Percentiles rank a stretch among this genome's conserved stretches.
phyloP scores from a whole-genome alignment of 2,888 invertebrate species.

The Flabesymbios commensalis region DNA sequence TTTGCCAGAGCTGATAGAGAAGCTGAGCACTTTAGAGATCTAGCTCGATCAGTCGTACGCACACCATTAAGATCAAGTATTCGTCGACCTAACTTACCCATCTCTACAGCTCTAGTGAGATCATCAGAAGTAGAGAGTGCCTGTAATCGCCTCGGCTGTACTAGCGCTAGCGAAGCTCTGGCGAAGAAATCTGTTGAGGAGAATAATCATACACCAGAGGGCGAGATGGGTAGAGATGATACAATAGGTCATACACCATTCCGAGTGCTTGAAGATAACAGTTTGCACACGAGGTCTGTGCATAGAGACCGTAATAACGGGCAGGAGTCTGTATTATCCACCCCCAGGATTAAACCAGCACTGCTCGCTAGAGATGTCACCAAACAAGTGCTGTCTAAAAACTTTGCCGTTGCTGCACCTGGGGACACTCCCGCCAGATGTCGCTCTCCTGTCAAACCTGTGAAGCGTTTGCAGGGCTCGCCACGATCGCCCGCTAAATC shows the following conservation, averaged over 20 bases:
- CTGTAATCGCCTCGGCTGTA: not conserved
- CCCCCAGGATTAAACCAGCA: no score
- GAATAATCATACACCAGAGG: no score
- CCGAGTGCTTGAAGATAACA: no score
- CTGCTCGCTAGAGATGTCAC: no score
- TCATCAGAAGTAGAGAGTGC: constrained; percentile 22
- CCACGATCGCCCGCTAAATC: constrained; percentile 26
- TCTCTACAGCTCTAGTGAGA: constrained; percentile 44
- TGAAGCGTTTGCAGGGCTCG: constrained; percentile 42
- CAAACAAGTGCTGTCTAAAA: no score
- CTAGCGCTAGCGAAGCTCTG: not conserved
- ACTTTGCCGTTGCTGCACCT: not conserved
- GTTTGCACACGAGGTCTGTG: no score
- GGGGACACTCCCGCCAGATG: not conserved
- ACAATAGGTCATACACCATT: no score
- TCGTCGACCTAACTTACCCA: constrained; percentile 36
- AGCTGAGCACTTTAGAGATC: constrained; percentile 27
- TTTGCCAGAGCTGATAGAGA: constrained; percentile 41
- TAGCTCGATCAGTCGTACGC: constrained; percentile 17
- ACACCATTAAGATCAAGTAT: not conserved
- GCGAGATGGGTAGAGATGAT: no score
- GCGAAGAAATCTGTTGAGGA: no score
- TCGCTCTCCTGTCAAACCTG: constrained; percentile 45
- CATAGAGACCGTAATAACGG: no score
- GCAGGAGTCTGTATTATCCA: no score